Base-by-base conservation (phyloP, 2,888 invertebrate genomes). In the Poecilus cupreus region DNA sequence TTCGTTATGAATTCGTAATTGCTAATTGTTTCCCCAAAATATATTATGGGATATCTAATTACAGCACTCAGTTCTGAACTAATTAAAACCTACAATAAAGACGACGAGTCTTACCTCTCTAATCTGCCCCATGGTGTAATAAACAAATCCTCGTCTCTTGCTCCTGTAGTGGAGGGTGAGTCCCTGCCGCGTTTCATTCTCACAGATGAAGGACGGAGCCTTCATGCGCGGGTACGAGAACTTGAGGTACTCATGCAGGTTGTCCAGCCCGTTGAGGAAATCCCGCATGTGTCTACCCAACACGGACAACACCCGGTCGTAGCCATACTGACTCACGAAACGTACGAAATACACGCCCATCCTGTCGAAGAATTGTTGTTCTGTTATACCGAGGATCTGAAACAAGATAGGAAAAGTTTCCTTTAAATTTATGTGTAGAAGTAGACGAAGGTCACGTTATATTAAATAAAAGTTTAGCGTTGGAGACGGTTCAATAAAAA, bases 121-220 rank as follows among this genome's bases (percentile, higher is more conserved):
- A 84, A 98, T 97, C 89, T 98, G 98, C 1, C 98, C 98, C 95
- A 98, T 98, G 4, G 98, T 97, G 87, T 99, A 99, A 89, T 97
- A 97, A 3, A 98, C 95, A 88, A 97, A 98, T 0, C 98, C 98
- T 83, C 96, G 92, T 83, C 98, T 91, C 88, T 97, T 97, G 85
- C 97, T 97, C 77, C 97, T 92, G 89, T 98, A 98, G 89, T 98
- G 98, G 81, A 99, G 91, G 0, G 97, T 97, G 83, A 99, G 90
- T 0, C 98, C 98, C 86, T 96, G 95, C 80, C 95, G 92, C 0
- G 97, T 96, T 89, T 99, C 98, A 87, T 97, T 97, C 89, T 98
- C 98, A 87, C 98, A 98, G 85, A 98, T 98, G 88, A 99, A 99
- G 77, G 97, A 97, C 0, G 99, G 99, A 0, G 98, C 98, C 83